Evolutionary conservation across 2,113 vertebrate species (phyloP).

Genomic region (Saccopteryx leptura): DNA sequence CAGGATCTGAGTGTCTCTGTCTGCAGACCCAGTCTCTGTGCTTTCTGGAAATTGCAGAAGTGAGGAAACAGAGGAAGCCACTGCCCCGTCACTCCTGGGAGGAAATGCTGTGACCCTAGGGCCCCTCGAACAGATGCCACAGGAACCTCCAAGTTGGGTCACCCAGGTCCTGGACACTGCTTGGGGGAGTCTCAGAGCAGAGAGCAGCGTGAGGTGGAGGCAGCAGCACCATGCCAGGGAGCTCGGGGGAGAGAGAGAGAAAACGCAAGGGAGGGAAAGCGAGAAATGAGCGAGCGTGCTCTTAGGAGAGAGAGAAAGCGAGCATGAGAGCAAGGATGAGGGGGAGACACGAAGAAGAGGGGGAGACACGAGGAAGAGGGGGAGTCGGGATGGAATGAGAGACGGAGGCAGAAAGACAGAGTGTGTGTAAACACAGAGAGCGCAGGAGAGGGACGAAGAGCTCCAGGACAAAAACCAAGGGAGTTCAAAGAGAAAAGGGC

Average conservation of each 20-base stretch:
- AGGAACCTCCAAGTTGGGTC: neutral
- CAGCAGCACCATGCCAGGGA: neutral
- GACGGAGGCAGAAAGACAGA: neutral
- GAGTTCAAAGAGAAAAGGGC: neutral
- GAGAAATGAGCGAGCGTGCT: neutral
- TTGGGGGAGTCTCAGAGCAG: neutral
- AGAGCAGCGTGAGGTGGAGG: neutral
- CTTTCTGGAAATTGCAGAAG: conserved; percentile 77
- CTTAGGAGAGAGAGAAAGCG: neutral
- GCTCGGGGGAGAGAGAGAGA: neutral
- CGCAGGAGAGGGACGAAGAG: neutral
- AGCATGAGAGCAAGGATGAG: neutral
- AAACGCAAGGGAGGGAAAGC: neutral
- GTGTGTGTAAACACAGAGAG: neutral
- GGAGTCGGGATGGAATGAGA: neutral
- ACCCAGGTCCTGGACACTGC: neutral
- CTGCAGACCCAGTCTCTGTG: neutral
- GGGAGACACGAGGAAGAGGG: neutral
- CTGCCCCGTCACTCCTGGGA: conserved; percentile 76
- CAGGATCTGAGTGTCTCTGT: neutral
- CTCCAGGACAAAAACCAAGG: neutral
- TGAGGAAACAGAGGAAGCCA: conserved; percentile 61
- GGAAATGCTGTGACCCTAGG: conserved; percentile 73
- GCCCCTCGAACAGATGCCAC: neutral
- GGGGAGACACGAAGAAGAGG: neutral